A percentile compares a stretch with the other conserved stretches of the same genome.
Evolutionary conservation across 1,140 invertebrate genomes (phyloP).

Genomic region (Papilio dardanus): DNA sequence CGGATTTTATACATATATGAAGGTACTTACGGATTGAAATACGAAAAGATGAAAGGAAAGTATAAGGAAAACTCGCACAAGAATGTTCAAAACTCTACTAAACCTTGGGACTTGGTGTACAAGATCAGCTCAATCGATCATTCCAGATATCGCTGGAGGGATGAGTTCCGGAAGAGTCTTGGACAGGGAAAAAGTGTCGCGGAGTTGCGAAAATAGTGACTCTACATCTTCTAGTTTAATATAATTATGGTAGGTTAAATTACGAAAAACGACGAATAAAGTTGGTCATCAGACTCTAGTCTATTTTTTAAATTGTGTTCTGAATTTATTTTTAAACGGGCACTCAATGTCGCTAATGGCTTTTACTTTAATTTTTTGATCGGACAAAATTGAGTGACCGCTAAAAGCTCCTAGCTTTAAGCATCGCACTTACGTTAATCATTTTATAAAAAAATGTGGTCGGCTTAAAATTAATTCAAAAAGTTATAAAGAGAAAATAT

Average conservation of each 20-base stretch:
- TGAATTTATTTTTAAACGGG: not conserved
- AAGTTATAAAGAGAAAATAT: not conserved
- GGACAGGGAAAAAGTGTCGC: not conserved
- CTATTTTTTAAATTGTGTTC: not conserved
- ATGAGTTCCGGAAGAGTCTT: not conserved
- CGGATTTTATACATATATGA: not conserved
- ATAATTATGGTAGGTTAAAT: no score
- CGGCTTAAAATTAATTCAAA: not conserved
- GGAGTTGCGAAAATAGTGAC: not conserved
- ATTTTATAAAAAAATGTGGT: not conserved
- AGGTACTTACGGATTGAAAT: not conserved
- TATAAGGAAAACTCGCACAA: not conserved
- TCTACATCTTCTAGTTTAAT: no score
- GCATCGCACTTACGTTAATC: not conserved
- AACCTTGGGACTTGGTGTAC: no score
- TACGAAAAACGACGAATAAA: no score
- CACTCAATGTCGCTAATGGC: constrained; percentile 2
- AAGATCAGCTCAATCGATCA: no score
- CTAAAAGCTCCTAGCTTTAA: constrained; percentile 4
- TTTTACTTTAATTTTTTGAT: not conserved
- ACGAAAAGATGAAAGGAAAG: not conserved
- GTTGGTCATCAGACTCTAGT: no score
- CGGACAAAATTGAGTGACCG: not conserved
- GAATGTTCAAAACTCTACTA: not conserved
- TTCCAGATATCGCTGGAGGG: no score